phyloP scores from a whole-genome alignment of 2,888 invertebrate genomes.

The Lithophane leautieri region DNA sequence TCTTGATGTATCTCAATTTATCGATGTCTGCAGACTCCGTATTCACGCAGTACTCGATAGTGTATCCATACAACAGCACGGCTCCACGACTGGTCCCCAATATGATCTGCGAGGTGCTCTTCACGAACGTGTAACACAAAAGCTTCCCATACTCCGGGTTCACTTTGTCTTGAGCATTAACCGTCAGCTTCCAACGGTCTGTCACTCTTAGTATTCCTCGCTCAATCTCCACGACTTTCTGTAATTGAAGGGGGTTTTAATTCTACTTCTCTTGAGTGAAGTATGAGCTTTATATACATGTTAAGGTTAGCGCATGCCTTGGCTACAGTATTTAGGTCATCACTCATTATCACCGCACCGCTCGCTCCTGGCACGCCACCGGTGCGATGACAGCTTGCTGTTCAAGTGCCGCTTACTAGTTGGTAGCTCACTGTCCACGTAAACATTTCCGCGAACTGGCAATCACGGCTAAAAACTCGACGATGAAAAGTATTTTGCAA shows the following conservation, averaged over 20 bases:
- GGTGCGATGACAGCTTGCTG: too few species aligned
- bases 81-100: constrained; percentile 87
- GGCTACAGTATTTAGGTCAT: too few species aligned
- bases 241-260: constrained; percentile 21
- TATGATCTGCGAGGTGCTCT: constrained; percentile 85
- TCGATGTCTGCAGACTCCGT: constrained; percentile 77
- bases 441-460: too few species aligned
- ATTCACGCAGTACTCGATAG: constrained; percentile 80
- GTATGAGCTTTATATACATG: neutral
- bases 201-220: constrained; percentile 80
- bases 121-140: constrained; percentile 89
- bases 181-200: constrained; percentile 78
- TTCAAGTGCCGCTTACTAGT: too few species aligned
- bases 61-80: constrained; percentile 88
- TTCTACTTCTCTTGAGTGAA: too few species aligned
- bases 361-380: too few species aligned
- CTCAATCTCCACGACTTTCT: constrained; percentile 83
- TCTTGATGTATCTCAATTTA: constrained; percentile 85
- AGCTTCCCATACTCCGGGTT: constrained; percentile 82
- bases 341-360: too few species aligned
- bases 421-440: too few species aligned
- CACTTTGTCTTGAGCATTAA: constrained; percentile 73
- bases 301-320: neutral
- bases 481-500: too few species aligned
- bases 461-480: too few species aligned